Base-by-base conservation (phyloP, 2,797 vertebrate genomes). In the Delichon dasypus region DNA sequence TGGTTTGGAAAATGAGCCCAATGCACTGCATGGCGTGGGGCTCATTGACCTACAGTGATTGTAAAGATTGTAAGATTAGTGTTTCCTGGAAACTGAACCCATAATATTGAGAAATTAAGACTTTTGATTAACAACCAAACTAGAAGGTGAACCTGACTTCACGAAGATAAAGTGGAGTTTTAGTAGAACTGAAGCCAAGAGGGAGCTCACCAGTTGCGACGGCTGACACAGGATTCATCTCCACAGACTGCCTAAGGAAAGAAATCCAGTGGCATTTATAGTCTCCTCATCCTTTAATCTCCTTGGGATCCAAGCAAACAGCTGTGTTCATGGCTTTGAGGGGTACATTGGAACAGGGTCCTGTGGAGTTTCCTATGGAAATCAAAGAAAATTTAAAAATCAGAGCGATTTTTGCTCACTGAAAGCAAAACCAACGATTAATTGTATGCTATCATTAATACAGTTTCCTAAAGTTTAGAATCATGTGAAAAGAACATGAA, bases 41-140 rank as follows among this genome's bases (percentile, higher is more conserved):
- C 13, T 80, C 21, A 27, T 16, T 36, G 34, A 72, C n/a, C n/a
- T 15, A 19, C 12, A 12, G 19, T 32, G 48, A 42, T 64, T 79
- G 15, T 68, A 80, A 83, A 71, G 27, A 65, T 18, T 3, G 0
- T 25, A 67, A 83, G 32, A 67, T 65, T 32, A 47, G 51, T 22
- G 3, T 50, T 94, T 94, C 48, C 71, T 62, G 68, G 76, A 68
- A 81, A 53, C 55, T 26, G 40, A 44, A 60, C 11, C 38, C 32
- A 15, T 57, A 51, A 74, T 65, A 66, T 65, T 4, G 0, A 85
- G 74, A 68, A 93, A 67, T 13, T 54, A 45, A 71, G 53, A 50
- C 17, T 64, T 90, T 42, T 85, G 36, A 87, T 86, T 71, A 85
- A 91, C 26, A 79, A 25, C 29, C 38, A 57, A 79, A 62, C 53